A percentile compares a stretch with the other conserved stretches of the same genome.
These are phyloP conservation scores for Albula glossodonta DNA, from an alignment of 2,113 vertebrate species.

Conservation along the genomic window DNA sequence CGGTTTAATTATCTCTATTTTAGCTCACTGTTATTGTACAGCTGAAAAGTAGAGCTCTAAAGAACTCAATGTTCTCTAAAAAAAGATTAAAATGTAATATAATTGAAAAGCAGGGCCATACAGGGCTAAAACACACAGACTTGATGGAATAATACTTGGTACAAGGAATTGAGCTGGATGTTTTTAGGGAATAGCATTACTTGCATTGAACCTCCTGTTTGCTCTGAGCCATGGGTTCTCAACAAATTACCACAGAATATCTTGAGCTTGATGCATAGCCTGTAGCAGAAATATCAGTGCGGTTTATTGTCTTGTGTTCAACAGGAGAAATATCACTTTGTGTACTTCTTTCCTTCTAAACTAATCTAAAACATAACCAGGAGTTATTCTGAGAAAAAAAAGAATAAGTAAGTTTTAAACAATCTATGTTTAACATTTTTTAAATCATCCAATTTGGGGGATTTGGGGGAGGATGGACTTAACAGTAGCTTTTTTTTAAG, in stretches of 20 bases:
- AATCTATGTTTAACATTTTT: background rate
- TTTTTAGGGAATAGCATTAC: background rate
- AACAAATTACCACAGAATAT: background rate
- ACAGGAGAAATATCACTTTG: background rate
- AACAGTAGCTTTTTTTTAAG: background rate
- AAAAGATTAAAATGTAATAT: background rate
- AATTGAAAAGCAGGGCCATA: background rate
- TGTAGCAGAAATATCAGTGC: background rate
- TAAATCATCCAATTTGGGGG: background rate
- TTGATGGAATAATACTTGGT: background rate
- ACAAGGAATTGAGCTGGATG: background rate
- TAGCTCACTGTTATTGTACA: background rate
- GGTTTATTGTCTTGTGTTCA: background rate
- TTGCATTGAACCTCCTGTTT: background rate
- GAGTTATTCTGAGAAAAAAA: background rate
- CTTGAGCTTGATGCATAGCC: background rate
- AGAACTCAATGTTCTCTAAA: background rate
- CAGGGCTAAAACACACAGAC: background rate
- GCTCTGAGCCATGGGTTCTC: background rate
- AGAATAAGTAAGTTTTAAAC: background rate
- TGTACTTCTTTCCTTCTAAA: background rate
- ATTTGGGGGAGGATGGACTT: background rate
- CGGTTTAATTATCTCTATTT: background rate
- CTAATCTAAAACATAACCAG: background rate
- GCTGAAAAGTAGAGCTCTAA: background rate